Percentiles rank a stretch among this genome's conserved stretches.
Evolutionary conservation across 2,113 vertebrate genomes (phyloP).

Genomic region (Cebidichthys violaceus): DNA sequence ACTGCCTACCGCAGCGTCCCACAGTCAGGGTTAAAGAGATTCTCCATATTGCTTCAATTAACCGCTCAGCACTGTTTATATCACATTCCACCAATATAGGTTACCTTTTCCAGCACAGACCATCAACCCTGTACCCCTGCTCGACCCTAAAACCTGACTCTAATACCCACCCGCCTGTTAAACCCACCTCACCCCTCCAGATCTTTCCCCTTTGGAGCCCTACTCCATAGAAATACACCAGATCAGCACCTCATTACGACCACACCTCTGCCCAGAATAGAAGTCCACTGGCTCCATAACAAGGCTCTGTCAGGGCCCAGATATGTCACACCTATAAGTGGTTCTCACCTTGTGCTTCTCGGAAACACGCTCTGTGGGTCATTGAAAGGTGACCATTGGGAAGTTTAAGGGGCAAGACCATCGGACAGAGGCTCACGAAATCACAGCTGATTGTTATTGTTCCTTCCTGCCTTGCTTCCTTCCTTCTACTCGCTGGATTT

Average conservation of each 20-base stretch:
- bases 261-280: slow-evolving; percentile 64
- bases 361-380: slow-evolving; percentile 36
- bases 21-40: slow-evolving; percentile 66
- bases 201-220: slow-evolving; percentile 42
- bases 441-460: slow-evolving; percentile 43
- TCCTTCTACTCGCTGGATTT: background rate
- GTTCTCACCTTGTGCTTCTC: slow-evolving; percentile 54
- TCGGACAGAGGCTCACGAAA: slow-evolving; percentile 37
- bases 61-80: slow-evolving; percentile 67
- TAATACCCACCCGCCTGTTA: slow-evolving; percentile 34
- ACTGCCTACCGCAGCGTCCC: slow-evolving; percentile 72
- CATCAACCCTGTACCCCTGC: slow-evolving; percentile 44
- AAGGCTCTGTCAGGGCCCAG: slow-evolving; percentile 48
- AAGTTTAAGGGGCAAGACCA: slow-evolving; percentile 17
- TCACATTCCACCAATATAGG: slow-evolving; percentile 62
- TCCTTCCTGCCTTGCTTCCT: slow-evolving; percentile 46
- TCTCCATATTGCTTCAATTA: slow-evolving; percentile 82
- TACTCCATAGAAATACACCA: slow-evolving; percentile 48
- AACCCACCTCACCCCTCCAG: slow-evolving; percentile 52
- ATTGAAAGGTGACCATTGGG: slow-evolving; percentile 40
- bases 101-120: slow-evolving; percentile 62
- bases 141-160: slow-evolving; percentile 51
- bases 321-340: slow-evolving; percentile 64
- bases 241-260: slow-evolving; percentile 67
- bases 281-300: slow-evolving; percentile 53